These are phyloP conservation scores for Arctocebus calabarensis DNA, from an alignment of 2,797 vertebrate species.

Conservation along the genomic window DNA sequence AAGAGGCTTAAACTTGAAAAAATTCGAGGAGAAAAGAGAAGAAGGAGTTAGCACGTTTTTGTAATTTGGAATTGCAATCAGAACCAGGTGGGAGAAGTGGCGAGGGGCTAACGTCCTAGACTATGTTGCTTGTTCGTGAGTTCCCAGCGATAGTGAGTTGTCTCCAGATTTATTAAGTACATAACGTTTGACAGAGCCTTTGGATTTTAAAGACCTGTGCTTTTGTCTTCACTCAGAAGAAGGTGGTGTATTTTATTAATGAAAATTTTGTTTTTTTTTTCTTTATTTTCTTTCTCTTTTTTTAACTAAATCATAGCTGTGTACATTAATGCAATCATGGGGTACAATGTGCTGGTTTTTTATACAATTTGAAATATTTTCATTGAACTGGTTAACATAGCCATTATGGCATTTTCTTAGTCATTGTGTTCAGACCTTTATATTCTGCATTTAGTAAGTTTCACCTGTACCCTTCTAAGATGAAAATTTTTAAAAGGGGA, in stretches of 20 bases:
- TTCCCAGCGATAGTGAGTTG: background rate
- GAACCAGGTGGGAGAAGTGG: background rate
- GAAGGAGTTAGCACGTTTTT: background rate
- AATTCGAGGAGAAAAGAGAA: background rate
- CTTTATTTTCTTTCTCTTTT: too few relatives aligned
- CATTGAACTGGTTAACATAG: too few relatives aligned
- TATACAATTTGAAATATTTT: too few relatives aligned
- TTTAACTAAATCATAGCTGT: too few relatives aligned
- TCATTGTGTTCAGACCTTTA: too few relatives aligned
- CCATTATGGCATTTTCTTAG: too few relatives aligned
- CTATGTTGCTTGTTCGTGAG: background rate
- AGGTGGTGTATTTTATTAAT: conserved; percentile 25
- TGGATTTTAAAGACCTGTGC: conserved; percentile 39
- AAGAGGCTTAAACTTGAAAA: conserved; percentile 33
- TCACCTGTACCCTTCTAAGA: too few relatives aligned
- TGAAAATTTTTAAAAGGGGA: background rate
- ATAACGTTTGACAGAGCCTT: background rate
- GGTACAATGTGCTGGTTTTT: too few relatives aligned
- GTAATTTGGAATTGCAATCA: background rate
- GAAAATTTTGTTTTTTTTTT: background rate
- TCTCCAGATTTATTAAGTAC: conserved; percentile 27
- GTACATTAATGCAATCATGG: too few relatives aligned
- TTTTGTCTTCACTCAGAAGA: background rate
- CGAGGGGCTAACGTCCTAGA: background rate
- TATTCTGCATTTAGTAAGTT: too few relatives aligned